Conservation (phyloP, 2,888 invertebrate genomes). For the Hypena proboscidalis region DNA sequence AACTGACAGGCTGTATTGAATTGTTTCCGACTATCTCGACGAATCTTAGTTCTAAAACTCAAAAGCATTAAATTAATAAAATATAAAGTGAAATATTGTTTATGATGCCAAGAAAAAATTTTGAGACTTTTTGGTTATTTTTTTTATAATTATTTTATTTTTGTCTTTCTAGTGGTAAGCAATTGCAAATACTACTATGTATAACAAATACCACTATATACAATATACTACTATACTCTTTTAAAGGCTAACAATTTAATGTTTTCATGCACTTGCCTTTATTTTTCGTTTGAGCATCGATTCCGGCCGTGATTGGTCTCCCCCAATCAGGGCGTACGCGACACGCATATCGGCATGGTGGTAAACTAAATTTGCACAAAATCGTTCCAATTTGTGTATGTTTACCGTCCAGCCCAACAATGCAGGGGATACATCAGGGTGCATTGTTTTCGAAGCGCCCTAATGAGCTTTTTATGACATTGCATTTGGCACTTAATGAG, state of each 20-base stretch:
- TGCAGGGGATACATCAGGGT: conserved; percentile 24
- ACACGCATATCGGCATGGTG: conserved; percentile 45
- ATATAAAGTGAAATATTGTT: too few relatives aligned
- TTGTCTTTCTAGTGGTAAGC: too few relatives aligned
- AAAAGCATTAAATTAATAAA: too few relatives aligned
- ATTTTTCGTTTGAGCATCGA: conserved; percentile 34
- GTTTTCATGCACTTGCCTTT: background rate
- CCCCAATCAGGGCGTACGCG: conserved; percentile 53
- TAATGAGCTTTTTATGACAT: conserved; percentile 33
- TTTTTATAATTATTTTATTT: too few relatives aligned
- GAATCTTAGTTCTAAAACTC: too few relatives aligned
- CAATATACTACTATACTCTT: too few relatives aligned
- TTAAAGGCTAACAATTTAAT: background rate
- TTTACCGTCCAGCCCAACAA: conserved; percentile 5
- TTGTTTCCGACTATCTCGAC: conserved; percentile 1
- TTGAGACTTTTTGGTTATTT: too few relatives aligned
- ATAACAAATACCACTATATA: too few relatives aligned
- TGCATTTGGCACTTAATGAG: too few relatives aligned
- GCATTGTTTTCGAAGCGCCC: conserved; percentile 22
- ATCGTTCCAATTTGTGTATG: conserved; percentile 43
- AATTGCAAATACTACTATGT: too few relatives aligned
- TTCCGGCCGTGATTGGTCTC: conserved; percentile 48
- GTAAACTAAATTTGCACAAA: conserved; percentile 39
- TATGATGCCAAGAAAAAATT: too few relatives aligned
- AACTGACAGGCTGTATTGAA: conserved; percentile 7